Evolutionary conservation across 2,888 invertebrate species (phyloP).

Genomic region (Cheilosia pagana): DNA sequence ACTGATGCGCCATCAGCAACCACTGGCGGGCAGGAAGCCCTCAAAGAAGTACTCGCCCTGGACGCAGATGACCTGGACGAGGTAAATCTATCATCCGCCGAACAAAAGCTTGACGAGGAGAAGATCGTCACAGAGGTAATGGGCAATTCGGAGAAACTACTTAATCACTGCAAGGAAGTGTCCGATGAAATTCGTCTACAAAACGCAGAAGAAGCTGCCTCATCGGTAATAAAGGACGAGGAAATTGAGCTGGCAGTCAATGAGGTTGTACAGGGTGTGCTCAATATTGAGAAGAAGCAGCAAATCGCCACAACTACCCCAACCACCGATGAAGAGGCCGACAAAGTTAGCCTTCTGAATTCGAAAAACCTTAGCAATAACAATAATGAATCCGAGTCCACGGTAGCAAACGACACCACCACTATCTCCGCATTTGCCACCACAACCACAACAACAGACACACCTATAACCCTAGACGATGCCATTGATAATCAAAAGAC

Average conservation of each 20-base stretch:
- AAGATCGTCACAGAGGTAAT: slow-evolving; percentile 85
- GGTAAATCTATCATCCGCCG: slow-evolving; percentile 78
- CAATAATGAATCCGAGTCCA: slow-evolving; percentile 72
- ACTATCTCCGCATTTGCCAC: slow-evolving; percentile 74
- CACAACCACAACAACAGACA: slow-evolving; percentile 61
- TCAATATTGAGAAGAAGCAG: slow-evolving; percentile 83
- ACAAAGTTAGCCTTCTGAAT: slow-evolving; percentile 80
- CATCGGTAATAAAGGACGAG: slow-evolving; percentile 85
- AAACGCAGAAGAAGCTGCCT: slow-evolving; percentile 77
- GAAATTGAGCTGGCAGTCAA: slow-evolving; percentile 85
- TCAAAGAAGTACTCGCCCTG: slow-evolving; percentile 83
- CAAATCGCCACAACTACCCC: slow-evolving; percentile 51
- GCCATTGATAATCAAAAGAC: slow-evolving; percentile 82
- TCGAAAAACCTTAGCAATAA: slow-evolving; percentile 81
- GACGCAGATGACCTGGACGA: slow-evolving; percentile 79
- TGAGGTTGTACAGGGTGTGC: slow-evolving; percentile 84
- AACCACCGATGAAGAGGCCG: slow-evolving; percentile 72
- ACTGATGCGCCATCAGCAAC: slow-evolving; percentile 70
- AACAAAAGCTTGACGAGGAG: slow-evolving; percentile 82
- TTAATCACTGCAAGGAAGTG: slow-evolving; percentile 83
- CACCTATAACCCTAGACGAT: slow-evolving; percentile 60
- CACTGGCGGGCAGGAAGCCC: slow-evolving; percentile 79
- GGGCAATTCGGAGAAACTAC: slow-evolving; percentile 84
- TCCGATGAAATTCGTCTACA: slow-evolving; percentile 80
- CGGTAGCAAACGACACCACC: slow-evolving; percentile 54